Evolutionary conservation across 2,888 invertebrate species (phyloP), one percentile per base, ranked within the genome.

Genomic region (Andrena hattorfiana): DNA sequence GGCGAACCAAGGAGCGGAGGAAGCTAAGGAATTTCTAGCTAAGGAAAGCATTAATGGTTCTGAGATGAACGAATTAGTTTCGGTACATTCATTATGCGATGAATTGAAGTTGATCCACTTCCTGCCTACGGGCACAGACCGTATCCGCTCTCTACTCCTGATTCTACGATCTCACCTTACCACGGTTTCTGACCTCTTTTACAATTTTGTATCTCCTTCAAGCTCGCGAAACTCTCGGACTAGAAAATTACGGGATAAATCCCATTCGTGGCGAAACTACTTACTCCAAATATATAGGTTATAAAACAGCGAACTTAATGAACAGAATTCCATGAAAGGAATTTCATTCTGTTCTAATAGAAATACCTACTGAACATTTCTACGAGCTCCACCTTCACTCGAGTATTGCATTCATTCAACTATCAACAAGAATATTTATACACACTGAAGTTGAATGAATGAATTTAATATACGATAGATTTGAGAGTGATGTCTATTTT

Each of bases 51-150:
- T 35, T 35, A 35, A 35, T 42, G 42, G 8, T 26, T 42, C 48
- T 30, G 23, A 67, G 51, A 80, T 48, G 13, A 8, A 13, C 13
- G 23, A n/a, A 63, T 56, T 26, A 48, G 59, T 23, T 75, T 81
- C 30, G 32, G 13, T 16, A 64, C 49, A 81, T 81, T 81, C 56
- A 69, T 69, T 69, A 75, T 64, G 30, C 26, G 59, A 80, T 81
- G 81, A 81, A 76, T 81, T 75, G 70, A 48, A 76, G 81, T 48
- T 71, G 82, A 76, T 82, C 76, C 54, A 82, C 67, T 81, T 82
- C 82, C 82, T 82, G 81, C 42, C 62, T 62, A 70, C 35, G 62
- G 63, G 70, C 81, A 76, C 48, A 59, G 16, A 81, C 81, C 82
- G 70, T 81, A 63, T 82, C 81, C 67, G 67, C 62, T 75, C 81